Percentiles rank a stretch among this genome's conserved stretches.
Conservation (phyloP, 2,888 invertebrate species). For the Mesodorylaimus sp. region DNA sequence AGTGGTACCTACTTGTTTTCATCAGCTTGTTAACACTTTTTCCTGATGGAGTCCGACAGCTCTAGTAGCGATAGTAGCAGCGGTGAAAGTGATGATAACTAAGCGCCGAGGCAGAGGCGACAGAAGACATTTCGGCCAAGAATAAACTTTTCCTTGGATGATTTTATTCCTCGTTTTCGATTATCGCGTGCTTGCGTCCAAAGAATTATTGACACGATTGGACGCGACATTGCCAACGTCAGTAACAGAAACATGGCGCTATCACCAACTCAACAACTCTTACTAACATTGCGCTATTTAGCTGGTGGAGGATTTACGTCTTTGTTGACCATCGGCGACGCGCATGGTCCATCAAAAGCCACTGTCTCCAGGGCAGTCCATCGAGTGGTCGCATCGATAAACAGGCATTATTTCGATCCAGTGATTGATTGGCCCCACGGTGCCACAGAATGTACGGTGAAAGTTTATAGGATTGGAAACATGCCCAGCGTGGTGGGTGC, state of each 20-base stretch:
- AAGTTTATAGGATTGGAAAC: not conserved
- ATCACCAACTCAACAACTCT: not conserved
- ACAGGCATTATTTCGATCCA: not conserved
- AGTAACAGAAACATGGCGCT: not conserved
- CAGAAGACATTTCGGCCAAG: too few relatives aligned
- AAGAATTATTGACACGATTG: too few relatives aligned
- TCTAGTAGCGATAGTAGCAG: too few relatives aligned
- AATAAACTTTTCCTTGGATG: too few relatives aligned
- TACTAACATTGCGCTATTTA: not conserved
- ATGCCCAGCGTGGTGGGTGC: not conserved
- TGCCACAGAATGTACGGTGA: not conserved
- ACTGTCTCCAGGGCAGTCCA: not conserved
- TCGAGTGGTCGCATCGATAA: not conserved
- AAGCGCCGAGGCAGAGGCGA: too few relatives aligned
- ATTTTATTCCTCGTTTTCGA: too few relatives aligned
- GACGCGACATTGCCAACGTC: too few relatives aligned
- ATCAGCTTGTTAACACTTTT: too few relatives aligned
- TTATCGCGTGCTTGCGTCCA: too few relatives aligned
- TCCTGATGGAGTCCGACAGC: too few relatives aligned
- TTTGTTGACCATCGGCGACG: not conserved
- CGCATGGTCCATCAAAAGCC: conserved; percentile 1
- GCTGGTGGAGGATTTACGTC: not conserved
- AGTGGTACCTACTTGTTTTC: too few relatives aligned
- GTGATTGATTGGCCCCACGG: not conserved
- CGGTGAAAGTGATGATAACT: too few relatives aligned